phyloP scores from a whole-genome alignment of 2,113 vertebrate species.

The Sinocyclocheilus anophthalmus region DNA sequence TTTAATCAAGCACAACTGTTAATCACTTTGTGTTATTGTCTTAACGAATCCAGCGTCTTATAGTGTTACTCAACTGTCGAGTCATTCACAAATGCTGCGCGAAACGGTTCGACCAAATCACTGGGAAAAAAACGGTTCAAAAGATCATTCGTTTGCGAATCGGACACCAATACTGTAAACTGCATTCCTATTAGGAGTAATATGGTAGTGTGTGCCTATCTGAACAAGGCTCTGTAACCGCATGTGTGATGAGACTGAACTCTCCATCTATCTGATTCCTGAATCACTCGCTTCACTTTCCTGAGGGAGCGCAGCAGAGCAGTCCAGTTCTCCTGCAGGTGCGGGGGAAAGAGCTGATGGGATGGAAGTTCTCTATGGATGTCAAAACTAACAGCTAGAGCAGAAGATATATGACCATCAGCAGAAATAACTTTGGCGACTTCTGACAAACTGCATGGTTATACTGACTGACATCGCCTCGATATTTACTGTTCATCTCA shows the following conservation, averaged over 20 bases:
- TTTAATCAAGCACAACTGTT: too few species aligned
- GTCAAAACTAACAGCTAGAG: conserved; percentile 44
- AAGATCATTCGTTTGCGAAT: background rate
- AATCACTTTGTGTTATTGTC: background rate
- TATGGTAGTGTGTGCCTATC: conserved; percentile 12
- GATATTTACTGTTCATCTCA: background rate
- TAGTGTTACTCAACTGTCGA: background rate
- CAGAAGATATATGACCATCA: conserved; percentile 15
- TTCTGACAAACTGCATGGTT: background rate
- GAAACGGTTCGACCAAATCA: background rate
- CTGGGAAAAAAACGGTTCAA: background rate
- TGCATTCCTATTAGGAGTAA: conserved; percentile 22
- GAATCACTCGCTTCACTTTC: background rate
- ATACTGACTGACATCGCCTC: background rate
- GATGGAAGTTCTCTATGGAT: conserved; percentile 46
- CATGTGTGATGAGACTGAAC: background rate
- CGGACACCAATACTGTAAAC: background rate
- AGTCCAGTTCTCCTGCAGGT: conserved; percentile 5
- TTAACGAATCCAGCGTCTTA: too few species aligned
- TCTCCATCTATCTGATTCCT: conserved; percentile 28
- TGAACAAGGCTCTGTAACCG: background rate
- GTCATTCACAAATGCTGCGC: background rate
- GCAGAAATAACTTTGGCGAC: conserved; percentile 37
- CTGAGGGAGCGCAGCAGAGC: background rate
- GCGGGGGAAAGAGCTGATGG: background rate